Evolutionary conservation across 2,113 vertebrate species (phyloP).

Genomic region (Telmatochromis sp.): DNA sequence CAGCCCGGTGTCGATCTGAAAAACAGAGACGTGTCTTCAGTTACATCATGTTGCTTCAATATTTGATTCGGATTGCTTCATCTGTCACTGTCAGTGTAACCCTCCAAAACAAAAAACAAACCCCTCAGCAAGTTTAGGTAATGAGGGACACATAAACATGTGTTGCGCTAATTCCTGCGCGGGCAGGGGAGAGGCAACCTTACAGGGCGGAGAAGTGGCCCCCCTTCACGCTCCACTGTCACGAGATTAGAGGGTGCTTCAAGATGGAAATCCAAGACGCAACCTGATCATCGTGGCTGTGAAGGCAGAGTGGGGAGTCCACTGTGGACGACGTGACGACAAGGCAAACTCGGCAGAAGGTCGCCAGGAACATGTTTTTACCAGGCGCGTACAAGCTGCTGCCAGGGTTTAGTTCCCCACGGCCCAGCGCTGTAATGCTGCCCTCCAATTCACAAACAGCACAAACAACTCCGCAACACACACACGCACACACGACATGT

Average conservation of each 20-base stretch:
- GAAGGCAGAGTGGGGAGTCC: constrained; percentile 48
- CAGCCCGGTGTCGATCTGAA: neutral
- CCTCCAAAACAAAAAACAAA: neutral
- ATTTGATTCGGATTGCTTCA: neutral
- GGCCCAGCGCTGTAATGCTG: neutral
- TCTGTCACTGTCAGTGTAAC: neutral
- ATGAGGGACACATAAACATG: constrained; percentile 56
- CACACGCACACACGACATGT: neutral
- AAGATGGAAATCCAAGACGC: constrained; percentile 67
- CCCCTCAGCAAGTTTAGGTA: constrained; percentile 18
- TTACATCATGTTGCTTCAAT: neutral
- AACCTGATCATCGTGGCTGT: constrained; percentile 34
- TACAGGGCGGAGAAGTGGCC: constrained; percentile 46
- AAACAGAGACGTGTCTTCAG: neutral
- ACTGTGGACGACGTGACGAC: constrained; percentile 59
- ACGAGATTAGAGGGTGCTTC: constrained; percentile 51
- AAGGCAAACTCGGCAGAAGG: constrained; percentile 56
- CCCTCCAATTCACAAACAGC: neutral
- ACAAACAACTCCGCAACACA: neutral
- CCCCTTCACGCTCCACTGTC: constrained; percentile 38
- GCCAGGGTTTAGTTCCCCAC: constrained; percentile 44
- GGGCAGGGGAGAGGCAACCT: neutral
- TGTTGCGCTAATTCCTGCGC: constrained; percentile 36
- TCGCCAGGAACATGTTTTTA: constrained; percentile 63
- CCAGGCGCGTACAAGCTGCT: constrained; percentile 45